These are phyloP conservation scores for Pitangus sulphuratus DNA, from an alignment of 2,797 vertebrate genomes.

Conservation along the genomic window DNA sequence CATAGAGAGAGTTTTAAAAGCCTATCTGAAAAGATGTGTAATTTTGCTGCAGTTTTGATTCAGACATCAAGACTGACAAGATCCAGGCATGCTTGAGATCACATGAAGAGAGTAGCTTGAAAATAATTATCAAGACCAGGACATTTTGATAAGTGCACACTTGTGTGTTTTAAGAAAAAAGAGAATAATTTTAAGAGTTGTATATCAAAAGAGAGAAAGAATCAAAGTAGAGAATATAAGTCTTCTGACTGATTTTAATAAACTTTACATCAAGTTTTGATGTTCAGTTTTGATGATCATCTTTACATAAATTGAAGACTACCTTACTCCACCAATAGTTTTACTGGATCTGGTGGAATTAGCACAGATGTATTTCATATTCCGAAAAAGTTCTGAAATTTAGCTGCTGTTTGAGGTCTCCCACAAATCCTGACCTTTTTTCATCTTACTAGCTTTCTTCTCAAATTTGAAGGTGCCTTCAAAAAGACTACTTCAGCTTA, in stretches of 20 bases:
- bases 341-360: not conserved
- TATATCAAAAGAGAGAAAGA: not conserved
- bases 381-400: not conserved
- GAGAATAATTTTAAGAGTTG: not conserved
- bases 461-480: not conserved
- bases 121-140: not conserved
- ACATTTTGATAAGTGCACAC: not conserved
- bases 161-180: not conserved
- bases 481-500: not conserved
- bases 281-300: not conserved
- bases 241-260: not conserved
- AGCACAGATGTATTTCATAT: not conserved
- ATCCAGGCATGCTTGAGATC: not conserved
- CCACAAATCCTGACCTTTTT: not conserved
- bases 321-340: not conserved
- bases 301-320: not conserved
- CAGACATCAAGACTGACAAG: not conserved
- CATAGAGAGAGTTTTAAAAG: not conserved
- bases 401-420: not conserved
- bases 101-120: not conserved
- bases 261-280: not conserved
- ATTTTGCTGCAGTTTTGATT: not conserved
- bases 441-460: not conserved
- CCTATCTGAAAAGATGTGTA: not conserved
- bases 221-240: not conserved